Conservation (phyloP, 1,140 invertebrate genomes). For the Ceratina calcarata region DNA sequence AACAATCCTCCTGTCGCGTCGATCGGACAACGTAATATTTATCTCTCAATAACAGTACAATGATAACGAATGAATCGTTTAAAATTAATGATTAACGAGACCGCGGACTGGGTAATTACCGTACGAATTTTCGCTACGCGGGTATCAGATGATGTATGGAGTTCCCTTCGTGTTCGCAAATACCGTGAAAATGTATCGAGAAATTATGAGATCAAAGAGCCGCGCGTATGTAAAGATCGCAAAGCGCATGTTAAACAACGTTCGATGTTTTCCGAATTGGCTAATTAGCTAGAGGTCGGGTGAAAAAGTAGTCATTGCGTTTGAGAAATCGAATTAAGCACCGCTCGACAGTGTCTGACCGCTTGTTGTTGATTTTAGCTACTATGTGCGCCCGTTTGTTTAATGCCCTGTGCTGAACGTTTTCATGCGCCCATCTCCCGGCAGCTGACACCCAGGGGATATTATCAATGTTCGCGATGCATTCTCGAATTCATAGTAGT, state of each 20-base stretch:
- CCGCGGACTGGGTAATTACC: background rate
- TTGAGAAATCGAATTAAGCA: constrained; percentile 48
- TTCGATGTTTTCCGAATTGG: constrained; percentile 33
- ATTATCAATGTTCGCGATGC: constrained; percentile 26
- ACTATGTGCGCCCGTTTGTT: constrained; percentile 46
- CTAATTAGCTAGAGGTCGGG: constrained; percentile 29
- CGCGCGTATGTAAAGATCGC: background rate
- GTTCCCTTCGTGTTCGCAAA: background rate
- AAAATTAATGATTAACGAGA: constrained; percentile 22
- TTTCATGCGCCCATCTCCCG: constrained; percentile 13
- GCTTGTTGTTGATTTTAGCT: constrained; percentile 54
- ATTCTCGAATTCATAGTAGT: background rate
- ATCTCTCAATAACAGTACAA: no score
- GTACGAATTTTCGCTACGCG: background rate
- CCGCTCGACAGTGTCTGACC: background rate
- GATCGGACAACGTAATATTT: no score
- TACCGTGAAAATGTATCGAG: background rate
- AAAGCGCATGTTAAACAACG: background rate
- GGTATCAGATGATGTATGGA: background rate
- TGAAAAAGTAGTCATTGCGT: constrained; percentile 6
- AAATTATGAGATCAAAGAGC: background rate
- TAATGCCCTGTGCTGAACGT: constrained; percentile 47
- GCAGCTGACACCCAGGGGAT: constrained; percentile 10
- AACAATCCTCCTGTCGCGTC: no score
- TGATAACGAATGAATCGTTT: background rate